These are phyloP conservation scores for Capromys pilorides DNA, from an alignment of 2,797 vertebrate species.

Conservation along the genomic window DNA sequence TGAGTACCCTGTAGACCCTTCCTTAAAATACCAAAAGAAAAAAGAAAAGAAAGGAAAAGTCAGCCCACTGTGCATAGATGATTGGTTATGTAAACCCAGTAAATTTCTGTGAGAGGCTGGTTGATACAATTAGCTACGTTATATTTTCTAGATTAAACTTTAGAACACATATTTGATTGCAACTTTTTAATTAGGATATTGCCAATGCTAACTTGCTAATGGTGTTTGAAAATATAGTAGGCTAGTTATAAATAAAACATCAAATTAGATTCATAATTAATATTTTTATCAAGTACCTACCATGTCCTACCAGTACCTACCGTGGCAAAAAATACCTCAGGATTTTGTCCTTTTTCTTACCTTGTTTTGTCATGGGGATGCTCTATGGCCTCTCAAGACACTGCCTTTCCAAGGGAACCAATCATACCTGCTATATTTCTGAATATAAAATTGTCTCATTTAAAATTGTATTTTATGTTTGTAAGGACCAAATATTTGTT, in stretches of 20 bases:
- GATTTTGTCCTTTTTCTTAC: not conserved
- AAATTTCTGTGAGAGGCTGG: not conserved
- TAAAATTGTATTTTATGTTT: conserved; percentile 12
- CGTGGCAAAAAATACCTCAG: not conserved
- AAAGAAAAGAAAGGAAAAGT: not conserved
- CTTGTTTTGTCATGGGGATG: not conserved
- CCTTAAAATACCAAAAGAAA: too few relatives aligned
- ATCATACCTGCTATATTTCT: not conserved
- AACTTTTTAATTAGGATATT: conserved; percentile 24
- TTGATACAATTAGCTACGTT: conserved; percentile 12
- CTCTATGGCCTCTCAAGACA: not conserved
- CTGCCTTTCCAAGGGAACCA: not conserved
- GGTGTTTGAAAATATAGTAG: conserved; percentile 14
- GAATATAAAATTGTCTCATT: not conserved
- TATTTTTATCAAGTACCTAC: not conserved
- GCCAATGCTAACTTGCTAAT: not conserved
- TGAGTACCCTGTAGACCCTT: too few relatives aligned
- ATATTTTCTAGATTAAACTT: not conserved
- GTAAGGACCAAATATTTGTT: not conserved
- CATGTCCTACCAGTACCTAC: not conserved
- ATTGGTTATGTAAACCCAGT: not conserved
- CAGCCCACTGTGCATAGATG: not conserved
- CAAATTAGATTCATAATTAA: not conserved
- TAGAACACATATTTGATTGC: not conserved
- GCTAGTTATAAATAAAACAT: conserved; percentile 20